Evolutionary conservation across 1,140 invertebrate species (phyloP).

Genomic region (Drosophila lacteicornis): DNA sequence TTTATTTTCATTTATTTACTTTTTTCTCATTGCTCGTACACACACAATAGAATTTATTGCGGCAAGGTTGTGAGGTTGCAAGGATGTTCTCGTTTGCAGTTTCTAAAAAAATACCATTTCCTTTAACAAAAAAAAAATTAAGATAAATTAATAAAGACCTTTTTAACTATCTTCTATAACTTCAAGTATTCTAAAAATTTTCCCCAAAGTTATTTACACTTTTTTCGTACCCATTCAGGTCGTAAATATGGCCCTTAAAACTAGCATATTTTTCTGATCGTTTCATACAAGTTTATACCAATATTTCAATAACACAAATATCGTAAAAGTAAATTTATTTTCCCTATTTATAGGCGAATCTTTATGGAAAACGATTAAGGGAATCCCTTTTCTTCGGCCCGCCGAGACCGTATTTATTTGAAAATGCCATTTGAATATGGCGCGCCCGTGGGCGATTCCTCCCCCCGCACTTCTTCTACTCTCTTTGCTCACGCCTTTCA

Average conservation of each 20-base stretch:
- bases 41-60: conserved; percentile 55
- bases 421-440: conserved; percentile 78
- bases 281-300: conserved; percentile 23
- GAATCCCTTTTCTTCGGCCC: conserved; percentile 43
- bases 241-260: neutral
- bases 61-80: conserved; percentile 1
- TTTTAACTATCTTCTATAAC: neutral
- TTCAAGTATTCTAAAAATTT: neutral
- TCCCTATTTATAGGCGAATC: conserved; percentile 13
- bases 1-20: conserved; percentile 46
- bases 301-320: conserved; percentile 28
- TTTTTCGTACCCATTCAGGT: neutral
- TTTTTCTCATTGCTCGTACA: conserved; percentile 20
- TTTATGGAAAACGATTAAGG: conserved; percentile 28
- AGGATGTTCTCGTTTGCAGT: neutral
- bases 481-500: conserved; percentile 68
- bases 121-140: neutral
- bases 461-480: conserved; percentile 4
- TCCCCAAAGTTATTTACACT: neutral
- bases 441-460: conserved; percentile 48
- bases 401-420: conserved; percentile 52
- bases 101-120: neutral
- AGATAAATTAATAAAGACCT: too few species aligned
- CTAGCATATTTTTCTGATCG: conserved; percentile 27
- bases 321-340: conserved; percentile 42